phyloP scores from a whole-genome alignment of 2,113 vertebrate genomes.

The Crotophaga sulcirostris region DNA sequence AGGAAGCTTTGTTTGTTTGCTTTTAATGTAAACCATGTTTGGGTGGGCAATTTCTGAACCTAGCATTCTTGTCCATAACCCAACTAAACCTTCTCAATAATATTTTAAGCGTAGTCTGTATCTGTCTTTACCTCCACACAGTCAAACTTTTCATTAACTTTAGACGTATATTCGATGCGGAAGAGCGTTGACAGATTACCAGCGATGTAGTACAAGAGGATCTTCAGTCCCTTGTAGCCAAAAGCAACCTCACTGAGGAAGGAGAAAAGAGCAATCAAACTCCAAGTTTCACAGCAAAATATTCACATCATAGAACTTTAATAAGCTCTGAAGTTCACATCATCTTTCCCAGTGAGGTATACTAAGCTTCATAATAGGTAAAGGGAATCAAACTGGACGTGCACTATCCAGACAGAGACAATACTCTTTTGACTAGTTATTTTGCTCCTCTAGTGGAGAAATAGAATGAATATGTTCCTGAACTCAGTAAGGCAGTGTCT shows the following conservation, averaged over 20 bases:
- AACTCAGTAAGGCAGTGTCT: neutral
- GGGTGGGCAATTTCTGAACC: neutral
- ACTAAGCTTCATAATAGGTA: neutral
- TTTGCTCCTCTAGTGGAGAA: neutral
- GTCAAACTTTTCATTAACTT: conserved; percentile 92
- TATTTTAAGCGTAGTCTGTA: neutral
- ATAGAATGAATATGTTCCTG: neutral
- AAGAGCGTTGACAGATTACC: conserved; percentile 94
- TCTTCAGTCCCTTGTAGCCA: conserved; percentile 97
- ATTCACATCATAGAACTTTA: neutral
- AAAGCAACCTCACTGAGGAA: conserved; percentile 91
- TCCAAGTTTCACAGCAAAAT: neutral
- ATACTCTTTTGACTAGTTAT: neutral
- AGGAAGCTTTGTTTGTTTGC: neutral
- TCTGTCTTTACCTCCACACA: conserved; percentile 90
- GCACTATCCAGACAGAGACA: neutral
- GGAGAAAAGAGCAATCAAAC: conserved; percentile 29
- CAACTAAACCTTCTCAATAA: neutral
- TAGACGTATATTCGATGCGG: conserved; percentile 90
- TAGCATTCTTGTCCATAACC: neutral
- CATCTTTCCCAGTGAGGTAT: neutral
- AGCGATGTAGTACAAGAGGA: conserved; percentile 92
- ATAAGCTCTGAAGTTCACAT: neutral
- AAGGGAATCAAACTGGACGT: neutral
- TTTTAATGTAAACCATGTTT: neutral